These are phyloP conservation scores for Hipparchia sbordonii DNA, from an alignment of 2,888 invertebrate species.

Conservation along the genomic window DNA sequence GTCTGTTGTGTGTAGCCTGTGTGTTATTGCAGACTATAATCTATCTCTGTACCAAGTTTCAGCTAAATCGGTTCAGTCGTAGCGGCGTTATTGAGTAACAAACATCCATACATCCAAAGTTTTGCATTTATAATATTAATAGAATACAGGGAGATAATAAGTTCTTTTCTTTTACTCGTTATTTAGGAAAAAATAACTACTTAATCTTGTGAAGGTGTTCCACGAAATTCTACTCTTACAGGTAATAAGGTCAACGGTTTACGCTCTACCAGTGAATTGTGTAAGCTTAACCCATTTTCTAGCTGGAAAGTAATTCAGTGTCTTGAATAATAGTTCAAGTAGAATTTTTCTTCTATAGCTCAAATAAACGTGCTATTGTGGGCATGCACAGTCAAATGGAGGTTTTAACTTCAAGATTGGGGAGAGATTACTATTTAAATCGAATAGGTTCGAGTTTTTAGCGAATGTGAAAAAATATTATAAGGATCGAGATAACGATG, in stretches of 20 bases:
- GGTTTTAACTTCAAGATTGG: background rate
- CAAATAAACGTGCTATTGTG: conserved; percentile 4
- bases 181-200: background rate
- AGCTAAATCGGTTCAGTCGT: no score
- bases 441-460: no score
- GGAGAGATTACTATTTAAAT: background rate
- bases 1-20: no score
- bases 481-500: no score
- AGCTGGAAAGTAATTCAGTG: background rate
- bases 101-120: no score
- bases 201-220: background rate
- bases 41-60: no score
- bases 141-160: no score
- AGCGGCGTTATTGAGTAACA: no score
- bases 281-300: conserved; percentile 18
- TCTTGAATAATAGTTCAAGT: conserved; percentile 9
- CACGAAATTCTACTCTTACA: background rate
- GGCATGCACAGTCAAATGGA: background rate
- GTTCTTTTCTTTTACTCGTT: background rate
- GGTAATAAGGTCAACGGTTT: conserved; percentile 12
- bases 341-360: background rate
- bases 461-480: no score
- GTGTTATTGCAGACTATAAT: no score
- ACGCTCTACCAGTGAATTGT: conserved; percentile 4
- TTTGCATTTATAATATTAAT: no score